Conservation (phyloP, 2,888 invertebrate genomes). For the Diachrysia chrysitis region DNA sequence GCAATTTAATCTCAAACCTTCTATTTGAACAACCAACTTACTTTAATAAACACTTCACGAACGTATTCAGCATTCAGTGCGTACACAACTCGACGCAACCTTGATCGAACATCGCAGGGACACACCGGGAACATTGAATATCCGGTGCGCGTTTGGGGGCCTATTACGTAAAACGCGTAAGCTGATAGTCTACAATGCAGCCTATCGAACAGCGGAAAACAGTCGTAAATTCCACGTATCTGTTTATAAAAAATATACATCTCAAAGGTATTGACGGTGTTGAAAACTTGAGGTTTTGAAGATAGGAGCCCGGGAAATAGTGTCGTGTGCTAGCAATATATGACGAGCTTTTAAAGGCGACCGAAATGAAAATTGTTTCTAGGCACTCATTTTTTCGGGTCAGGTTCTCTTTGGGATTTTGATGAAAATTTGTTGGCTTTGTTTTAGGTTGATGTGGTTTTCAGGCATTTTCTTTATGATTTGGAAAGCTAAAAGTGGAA, state of each 20-base stretch:
- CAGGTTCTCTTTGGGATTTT: constrained; percentile 37
- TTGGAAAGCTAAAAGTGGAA: background rate
- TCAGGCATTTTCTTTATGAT: background rate
- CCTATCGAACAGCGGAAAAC: constrained; percentile 68
- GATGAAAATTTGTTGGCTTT: constrained; percentile 40
- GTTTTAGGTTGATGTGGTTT: constrained; percentile 26
- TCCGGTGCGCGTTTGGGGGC: constrained; percentile 58
- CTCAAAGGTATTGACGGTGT: constrained; percentile 52
- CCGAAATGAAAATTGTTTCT: constrained; percentile 53
- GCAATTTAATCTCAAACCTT: constrained; percentile 18
- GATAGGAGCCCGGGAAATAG: constrained; percentile 63
- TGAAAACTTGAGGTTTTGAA: constrained; percentile 60
- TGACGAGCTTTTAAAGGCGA: constrained; percentile 48
- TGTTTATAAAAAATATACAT: constrained; percentile 62
- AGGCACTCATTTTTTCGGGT: constrained; percentile 35
- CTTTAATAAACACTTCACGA: constrained; percentile 39
- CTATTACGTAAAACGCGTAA: constrained; percentile 64
- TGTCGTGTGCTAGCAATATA: constrained; percentile 49
- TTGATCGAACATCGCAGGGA: constrained; percentile 46
- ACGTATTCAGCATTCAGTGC: constrained; percentile 38
- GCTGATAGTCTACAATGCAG: constrained; percentile 52
- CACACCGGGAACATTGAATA: constrained; percentile 67
- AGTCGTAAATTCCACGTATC: constrained; percentile 70
- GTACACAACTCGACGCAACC: constrained; percentile 39
- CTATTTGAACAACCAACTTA: constrained; percentile 1